Percentiles rank a stretch among this genome's conserved stretches.
Evolutionary conservation across 2,113 vertebrate genomes (phyloP).

Genomic region (Odobenus rosmarus): DNA sequence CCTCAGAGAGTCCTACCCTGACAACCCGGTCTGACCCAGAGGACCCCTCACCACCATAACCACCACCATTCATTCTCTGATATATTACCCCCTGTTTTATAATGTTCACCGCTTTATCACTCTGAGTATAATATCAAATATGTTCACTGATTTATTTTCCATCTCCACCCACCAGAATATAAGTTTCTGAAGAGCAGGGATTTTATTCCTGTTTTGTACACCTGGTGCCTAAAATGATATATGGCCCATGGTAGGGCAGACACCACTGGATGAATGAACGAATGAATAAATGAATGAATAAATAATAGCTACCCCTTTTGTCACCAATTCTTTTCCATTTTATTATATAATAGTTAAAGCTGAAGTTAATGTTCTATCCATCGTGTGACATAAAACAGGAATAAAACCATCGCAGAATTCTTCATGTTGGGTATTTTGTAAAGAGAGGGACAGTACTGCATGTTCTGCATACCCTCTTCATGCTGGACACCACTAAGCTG

Average conservation of each 20-base stretch:
- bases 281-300: slow-evolving; percentile 35
- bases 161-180: neutral
- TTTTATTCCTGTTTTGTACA: slow-evolving; percentile 29
- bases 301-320: slow-evolving; percentile 18
- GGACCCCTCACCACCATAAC: neutral
- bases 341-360: neutral
- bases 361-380: slow-evolving; percentile 38
- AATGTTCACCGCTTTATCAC: slow-evolving; percentile 8
- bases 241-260: neutral
- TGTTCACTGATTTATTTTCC: neutral
- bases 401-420: slow-evolving; percentile 40
- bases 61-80: neutral
- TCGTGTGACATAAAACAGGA: slow-evolving; percentile 15
- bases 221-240: neutral
- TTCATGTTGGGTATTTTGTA: neutral
- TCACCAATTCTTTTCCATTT: slow-evolving; percentile 24
- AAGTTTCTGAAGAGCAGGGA: neutral
- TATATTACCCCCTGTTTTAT: neutral
- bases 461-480: neutral
- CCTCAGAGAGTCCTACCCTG: neutral
- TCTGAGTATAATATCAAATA: neutral
- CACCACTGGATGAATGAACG: neutral
- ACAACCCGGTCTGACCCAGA: neutral
- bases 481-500: neutral
- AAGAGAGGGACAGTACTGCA: neutral